Evolutionary conservation across 2,797 vertebrate species (phyloP).

Genomic region (Anguilla anguilla): DNA sequence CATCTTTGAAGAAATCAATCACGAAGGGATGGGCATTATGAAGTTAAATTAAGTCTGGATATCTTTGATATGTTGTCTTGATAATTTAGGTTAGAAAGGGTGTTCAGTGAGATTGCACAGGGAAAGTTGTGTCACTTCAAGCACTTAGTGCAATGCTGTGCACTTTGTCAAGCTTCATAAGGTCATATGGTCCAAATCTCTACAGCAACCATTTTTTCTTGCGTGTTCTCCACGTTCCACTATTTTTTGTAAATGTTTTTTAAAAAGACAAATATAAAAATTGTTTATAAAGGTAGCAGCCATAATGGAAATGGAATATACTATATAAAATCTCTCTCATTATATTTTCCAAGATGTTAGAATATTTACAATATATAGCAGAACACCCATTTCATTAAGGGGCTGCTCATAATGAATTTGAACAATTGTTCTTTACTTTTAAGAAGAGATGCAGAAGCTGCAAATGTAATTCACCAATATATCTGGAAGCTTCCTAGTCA

Average conservation of each 20-base stretch:
- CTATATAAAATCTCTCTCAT: not conserved
- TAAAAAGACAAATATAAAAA: not conserved
- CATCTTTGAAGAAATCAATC: not conserved
- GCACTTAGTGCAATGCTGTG: too few relatives aligned
- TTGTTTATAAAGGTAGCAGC: not conserved
- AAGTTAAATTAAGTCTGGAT: not conserved
- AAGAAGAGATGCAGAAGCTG: not conserved
- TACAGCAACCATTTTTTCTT: too few relatives aligned
- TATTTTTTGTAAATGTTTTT: not conserved
- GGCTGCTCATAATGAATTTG: not conserved
- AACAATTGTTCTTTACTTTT: not conserved
- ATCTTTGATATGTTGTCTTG: not conserved
- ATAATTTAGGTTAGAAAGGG: not conserved
- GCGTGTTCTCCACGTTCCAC: too few relatives aligned
- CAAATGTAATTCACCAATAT: not conserved
- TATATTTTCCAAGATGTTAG: not conserved
- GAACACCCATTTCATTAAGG: not conserved
- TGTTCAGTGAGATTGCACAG: not conserved
- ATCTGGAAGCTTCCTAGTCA: not conserved
- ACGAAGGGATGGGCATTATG: not conserved
- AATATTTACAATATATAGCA: not conserved
- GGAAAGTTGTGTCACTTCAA: not conserved
- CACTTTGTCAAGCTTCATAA: too few relatives aligned
- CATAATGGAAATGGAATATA: not conserved
- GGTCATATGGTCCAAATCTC: too few relatives aligned